Conservation (phyloP, 1,140 invertebrate genomes). For the Lucilia sericata region DNA sequence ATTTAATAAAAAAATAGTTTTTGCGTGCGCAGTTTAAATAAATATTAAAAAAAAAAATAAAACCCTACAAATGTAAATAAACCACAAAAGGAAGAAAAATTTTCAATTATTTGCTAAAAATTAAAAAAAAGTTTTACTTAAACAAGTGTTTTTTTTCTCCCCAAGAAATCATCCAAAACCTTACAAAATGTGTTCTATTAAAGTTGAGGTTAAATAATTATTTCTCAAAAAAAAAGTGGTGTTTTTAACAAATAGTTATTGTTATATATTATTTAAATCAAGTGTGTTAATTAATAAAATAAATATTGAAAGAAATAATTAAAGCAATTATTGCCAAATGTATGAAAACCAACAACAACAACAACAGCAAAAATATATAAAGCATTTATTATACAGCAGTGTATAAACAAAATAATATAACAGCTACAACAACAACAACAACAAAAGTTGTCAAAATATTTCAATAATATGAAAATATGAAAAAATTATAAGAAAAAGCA, state of each 20-base stretch:
- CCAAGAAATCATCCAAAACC: no score
- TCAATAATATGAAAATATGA: no score
- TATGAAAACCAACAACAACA: no score
- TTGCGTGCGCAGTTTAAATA: constrained; percentile 36
- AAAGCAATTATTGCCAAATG: neutral
- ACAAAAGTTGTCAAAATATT: no score
- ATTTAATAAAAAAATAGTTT: neutral
- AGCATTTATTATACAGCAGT: no score
- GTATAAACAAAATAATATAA: no score
- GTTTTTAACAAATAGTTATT: no score
- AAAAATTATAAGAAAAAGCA: no score
- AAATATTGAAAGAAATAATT: neutral
- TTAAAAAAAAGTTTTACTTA: neutral
- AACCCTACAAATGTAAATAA: neutral
- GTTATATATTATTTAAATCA: neutral
- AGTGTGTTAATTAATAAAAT: neutral
- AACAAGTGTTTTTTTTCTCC: no score
- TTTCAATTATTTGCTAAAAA: no score
- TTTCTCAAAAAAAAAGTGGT: neutral
- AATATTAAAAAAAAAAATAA: constrained; percentile 13
- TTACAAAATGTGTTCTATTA: neutral
- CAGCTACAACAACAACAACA: no score
- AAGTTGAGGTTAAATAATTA: neutral
- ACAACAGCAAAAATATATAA: no score
- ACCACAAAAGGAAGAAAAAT: neutral